phyloP scores from a whole-genome alignment of 2,797 vertebrate genomes.

The Cirrhinus mrigala region DNA sequence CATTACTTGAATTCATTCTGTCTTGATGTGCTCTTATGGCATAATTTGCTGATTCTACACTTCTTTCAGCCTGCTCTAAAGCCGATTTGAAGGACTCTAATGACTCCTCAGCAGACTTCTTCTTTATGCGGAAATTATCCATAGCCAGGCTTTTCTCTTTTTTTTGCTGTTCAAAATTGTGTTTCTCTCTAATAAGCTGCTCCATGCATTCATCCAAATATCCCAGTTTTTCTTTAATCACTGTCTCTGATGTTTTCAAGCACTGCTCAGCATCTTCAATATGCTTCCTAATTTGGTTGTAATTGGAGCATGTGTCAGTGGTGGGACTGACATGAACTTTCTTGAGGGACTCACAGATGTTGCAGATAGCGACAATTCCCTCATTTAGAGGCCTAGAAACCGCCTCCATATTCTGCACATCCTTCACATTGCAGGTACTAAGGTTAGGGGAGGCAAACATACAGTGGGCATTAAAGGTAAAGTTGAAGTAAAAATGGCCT shows the following conservation, averaged over 20 bases:
- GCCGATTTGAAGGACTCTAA: not conserved
- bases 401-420: not conserved
- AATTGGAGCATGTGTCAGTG: conserved; percentile 24
- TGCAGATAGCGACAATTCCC: conserved; percentile 16
- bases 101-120: not conserved
- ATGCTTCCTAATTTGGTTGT: conserved; percentile 30
- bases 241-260: conserved; percentile 10
- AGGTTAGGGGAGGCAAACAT: not conserved
- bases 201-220: conserved; percentile 17
- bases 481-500: too few species aligned
- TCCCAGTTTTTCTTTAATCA: not conserved
- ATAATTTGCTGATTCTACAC: not conserved
- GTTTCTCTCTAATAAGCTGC: not conserved
- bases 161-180: not conserved
- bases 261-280: conserved; percentile 23
- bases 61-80: not conserved
- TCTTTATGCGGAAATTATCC: not conserved
- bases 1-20: not conserved
- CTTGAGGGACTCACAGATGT: not conserved
- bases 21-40: not conserved
- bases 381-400: not conserved
- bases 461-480: too few species aligned
- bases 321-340: not conserved
- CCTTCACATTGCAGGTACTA: not conserved
- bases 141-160: not conserved